Evolutionary conservation across 2,888 invertebrate species (phyloP).

Genomic region (Teinopalpus imperialis): DNA sequence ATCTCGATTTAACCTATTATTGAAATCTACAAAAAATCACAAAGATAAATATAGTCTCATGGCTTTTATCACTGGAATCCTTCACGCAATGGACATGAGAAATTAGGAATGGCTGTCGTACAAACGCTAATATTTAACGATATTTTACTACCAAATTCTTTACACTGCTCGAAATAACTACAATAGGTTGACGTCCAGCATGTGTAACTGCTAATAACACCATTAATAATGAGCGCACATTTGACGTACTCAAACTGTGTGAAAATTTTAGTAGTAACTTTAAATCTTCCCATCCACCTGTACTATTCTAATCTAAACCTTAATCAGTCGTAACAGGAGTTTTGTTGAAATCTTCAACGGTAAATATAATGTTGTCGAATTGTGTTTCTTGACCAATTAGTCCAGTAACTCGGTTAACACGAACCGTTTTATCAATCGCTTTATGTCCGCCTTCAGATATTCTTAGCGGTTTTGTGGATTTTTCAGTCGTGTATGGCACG

Average conservation of each 20-base stretch:
- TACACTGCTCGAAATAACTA: conserved; percentile 32
- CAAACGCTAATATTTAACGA: conserved; percentile 43
- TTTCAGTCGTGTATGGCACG: conserved; percentile 50
- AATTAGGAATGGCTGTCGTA: conserved; percentile 34
- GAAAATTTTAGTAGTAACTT: conserved; percentile 35
- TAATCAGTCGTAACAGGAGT: conserved; percentile 32
- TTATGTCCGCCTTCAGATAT: conserved; percentile 47
- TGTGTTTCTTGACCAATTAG: conserved; percentile 54
- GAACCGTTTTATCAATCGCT: conserved; percentile 48
- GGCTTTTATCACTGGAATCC: no score
- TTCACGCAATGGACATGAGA: no score
- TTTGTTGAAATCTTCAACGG: conserved; percentile 10
- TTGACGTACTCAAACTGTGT: conserved; percentile 39
- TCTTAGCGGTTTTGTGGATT: conserved; percentile 49
- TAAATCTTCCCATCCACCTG: conserved; percentile 4
- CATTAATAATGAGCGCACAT: conserved; percentile 39
- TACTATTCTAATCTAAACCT: conserved; percentile 34
- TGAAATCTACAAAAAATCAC: no score
- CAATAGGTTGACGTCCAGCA: conserved; percentile 41
- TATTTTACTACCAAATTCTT: conserved; percentile 34
- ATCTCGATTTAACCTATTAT: no score
- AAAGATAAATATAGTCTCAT: no score
- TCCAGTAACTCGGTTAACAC: conserved; percentile 55
- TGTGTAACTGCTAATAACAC: conserved; percentile 50
- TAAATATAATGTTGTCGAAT: conserved; percentile 39